Evolutionary conservation across 2,888 invertebrate genomes (phyloP), one percentile per base, ranked within the genome.

Genomic region (Podabrus alpinus): DNA sequence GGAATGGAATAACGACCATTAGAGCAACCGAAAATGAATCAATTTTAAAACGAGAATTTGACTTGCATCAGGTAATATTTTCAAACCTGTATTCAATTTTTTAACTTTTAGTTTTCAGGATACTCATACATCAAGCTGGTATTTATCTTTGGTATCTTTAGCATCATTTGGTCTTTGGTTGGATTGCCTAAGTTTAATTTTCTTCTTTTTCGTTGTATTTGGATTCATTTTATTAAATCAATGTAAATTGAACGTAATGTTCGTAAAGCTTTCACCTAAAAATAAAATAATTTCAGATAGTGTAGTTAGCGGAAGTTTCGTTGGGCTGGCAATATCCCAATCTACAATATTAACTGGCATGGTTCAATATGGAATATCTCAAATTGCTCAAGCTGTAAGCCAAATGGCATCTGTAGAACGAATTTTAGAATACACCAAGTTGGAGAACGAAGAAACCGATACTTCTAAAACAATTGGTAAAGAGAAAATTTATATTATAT

Each of bases 1-100:
- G 97, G 5, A 91, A 93, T 78, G 97, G 97, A 2, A 90, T 97
- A 15, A 91, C 93, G 64, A 95, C 96, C 0, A 95, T 97, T 76
- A 90, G 97, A 73, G 94, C 96, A 0, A 92, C 93, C 2, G 89
- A 90, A n/a, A 92, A 93, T 1, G 91, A 94, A 85, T 88, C 91
- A 77, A 88, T 92, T 77, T 91, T 97, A 70, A 90, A 66, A 64
- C 19, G 9, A 79, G 93, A 94, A 81, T 94, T 95, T 80, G 94
- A 94, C 83, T 84, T 87, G 60, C 90, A 92, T 80, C 93, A 94
- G 76, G 68, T 68, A 68, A 62, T 21, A 5, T 1, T 24, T 16
- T 61, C 1, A 11, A 16, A 16, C 2, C 2, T 61, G 7, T 16
- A 16, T 16, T 16, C 69, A 16, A 21, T 45, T 45, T 19, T 17